Evolutionary conservation across 2,797 vertebrate genomes (phyloP).

Genomic region (Notolabrus celidotus): DNA sequence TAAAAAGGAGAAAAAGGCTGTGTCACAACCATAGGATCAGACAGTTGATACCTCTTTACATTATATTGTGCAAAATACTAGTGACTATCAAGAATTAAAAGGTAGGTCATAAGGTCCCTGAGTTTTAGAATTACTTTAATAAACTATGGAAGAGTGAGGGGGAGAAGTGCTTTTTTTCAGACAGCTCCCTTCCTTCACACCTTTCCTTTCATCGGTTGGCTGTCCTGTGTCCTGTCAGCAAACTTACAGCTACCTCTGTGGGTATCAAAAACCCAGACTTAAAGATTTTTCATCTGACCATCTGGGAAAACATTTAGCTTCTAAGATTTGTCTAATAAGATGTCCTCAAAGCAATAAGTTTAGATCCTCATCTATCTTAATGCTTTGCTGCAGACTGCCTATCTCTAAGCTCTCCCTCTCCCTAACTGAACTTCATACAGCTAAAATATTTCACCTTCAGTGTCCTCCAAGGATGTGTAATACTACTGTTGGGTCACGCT

Average conservation of each 20-base stretch:
- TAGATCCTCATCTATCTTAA: background rate
- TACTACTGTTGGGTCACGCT: constrained; percentile 5
- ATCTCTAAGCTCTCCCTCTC: background rate
- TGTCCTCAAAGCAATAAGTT: constrained; percentile 2
- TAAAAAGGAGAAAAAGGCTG: too few species aligned
- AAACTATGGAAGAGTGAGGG: background rate
- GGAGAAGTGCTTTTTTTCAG: background rate
- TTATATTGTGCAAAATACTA: too few species aligned
- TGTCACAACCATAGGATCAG: too few species aligned
- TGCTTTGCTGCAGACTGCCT: background rate
- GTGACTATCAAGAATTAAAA: too few species aligned
- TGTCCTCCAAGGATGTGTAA: constrained; percentile 27
- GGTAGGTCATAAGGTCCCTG: background rate
- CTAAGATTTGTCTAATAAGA: constrained; percentile 1
- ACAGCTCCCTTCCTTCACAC: background rate
- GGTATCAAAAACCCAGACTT: background rate
- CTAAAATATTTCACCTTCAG: constrained; percentile 21
- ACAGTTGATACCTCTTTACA: too few species aligned
- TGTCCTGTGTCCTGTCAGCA: background rate
- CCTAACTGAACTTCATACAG: background rate
- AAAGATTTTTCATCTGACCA: background rate
- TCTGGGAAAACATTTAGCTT: background rate
- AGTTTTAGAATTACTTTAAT: background rate
- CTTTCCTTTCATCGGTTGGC: background rate
- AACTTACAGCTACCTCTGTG: background rate